Evolutionary conservation across 2,888 invertebrate species (phyloP), one percentile per base, ranked within the genome.

Genomic region (Agrochola lota): DNA sequence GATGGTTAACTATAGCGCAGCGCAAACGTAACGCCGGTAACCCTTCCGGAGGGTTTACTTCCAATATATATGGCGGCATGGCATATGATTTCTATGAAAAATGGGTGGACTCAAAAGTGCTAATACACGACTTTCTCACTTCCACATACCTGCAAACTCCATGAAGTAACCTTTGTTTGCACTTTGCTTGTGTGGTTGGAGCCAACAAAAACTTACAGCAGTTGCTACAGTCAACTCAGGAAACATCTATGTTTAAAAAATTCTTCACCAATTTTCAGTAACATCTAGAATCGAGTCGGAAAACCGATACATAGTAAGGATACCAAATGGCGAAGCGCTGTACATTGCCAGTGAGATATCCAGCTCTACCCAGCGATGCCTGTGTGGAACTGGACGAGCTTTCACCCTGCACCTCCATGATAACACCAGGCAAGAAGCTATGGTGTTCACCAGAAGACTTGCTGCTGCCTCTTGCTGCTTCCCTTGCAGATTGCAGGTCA

Each of bases 391-490:
- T 0, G 97, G 97, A 0, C 97, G 99, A 40, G 97, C 98, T 0
- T 98, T 99, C 93, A 97, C 97, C 82, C 98, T 99, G 97, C 98
- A 98, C 89, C 95, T 99, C 0, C 97, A 98, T 82, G 99, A 99
- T 94, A 98, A 97, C 92, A 97, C 98, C n/a, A 97, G 98, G 83
- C 98, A 98, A 90, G 98, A 98, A 93, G 98, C 98, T 0, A 97
- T 99, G 91, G 97, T 98, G 78, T 96, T 99, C 66, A 94, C 97
- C 80, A 97, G 98, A 84, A 97, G 98, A 66, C 95, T 98, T 0
- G 98, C 98, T 0, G 97, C 98, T 72, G 97, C 98, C 0, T 97
- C 97, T 0, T 98, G 98, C 84, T 97, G 97, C 88, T 98, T 98
- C 90, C 98, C 98, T 80, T 98, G 98, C 89, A 97, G 97, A 91